These are phyloP conservation scores for Chrysogorgia sp. DNA, from an alignment of 92 coral and sea anemone species.

Conservation along the genomic window DNA sequence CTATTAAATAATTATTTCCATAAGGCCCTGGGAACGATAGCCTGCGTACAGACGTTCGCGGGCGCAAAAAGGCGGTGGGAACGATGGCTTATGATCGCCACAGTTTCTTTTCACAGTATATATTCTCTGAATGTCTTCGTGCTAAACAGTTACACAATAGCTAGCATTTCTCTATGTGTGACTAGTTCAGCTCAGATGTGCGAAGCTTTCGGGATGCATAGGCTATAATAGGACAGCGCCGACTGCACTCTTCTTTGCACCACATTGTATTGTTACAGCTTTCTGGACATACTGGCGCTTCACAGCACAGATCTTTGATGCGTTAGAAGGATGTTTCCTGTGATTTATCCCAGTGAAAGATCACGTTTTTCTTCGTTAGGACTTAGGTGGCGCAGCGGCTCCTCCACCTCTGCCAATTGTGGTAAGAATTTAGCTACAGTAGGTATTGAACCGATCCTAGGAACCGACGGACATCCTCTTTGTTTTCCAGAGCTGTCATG, in stretches of 20 bases:
- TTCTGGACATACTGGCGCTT: conserved; percentile 60
- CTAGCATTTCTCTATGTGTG: conserved; percentile 63
- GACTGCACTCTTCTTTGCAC: conserved; percentile 59
- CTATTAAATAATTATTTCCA: conserved; percentile 49
- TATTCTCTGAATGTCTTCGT: conserved; percentile 62
- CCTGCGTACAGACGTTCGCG: too few relatives aligned
- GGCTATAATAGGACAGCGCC: conserved; percentile 59
- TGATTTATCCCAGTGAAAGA: conserved; percentile 3
- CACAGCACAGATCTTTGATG: conserved; percentile 49
- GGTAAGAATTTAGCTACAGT: conserved; percentile 39
- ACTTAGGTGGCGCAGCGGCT: conserved; percentile 27
- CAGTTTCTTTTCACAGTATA: conserved; percentile 53
- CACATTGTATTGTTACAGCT: conserved; percentile 56
- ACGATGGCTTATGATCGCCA: conserved; percentile 62
- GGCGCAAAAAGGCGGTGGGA: too few relatives aligned
- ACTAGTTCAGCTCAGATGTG: conserved; percentile 48
- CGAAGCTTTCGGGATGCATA: conserved; percentile 43
- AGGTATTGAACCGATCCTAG: conserved; percentile 39
- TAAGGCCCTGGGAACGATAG: too few relatives aligned
- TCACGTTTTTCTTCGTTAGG: conserved; percentile 11
- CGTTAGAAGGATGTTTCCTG: conserved; percentile 38
- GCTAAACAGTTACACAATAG: conserved; percentile 51
- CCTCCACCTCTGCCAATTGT: conserved; percentile 18
- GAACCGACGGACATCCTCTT: conserved; percentile 53
- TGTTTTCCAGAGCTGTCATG: conserved; percentile 53